phyloP scores from a whole-genome alignment of 2,113 vertebrate genomes.

The Elanoides forficatus region DNA sequence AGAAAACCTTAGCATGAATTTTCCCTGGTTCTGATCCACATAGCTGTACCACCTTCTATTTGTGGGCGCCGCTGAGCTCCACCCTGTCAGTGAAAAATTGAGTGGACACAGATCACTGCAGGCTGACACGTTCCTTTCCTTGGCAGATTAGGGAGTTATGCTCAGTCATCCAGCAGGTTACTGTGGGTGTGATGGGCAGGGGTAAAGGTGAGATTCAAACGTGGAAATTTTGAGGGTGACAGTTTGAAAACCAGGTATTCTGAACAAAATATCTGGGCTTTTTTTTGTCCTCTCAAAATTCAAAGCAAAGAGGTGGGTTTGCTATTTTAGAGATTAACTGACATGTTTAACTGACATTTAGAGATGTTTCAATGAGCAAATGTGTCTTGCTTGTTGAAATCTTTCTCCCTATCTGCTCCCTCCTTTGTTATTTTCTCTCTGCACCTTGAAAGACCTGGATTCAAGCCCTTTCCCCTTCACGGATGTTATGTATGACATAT shows the following conservation, averaged over 20 bases:
- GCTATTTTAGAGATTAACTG: neutral
- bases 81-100: neutral
- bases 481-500: neutral
- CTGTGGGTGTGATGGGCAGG: neutral
- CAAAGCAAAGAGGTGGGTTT: neutral
- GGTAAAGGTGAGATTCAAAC: neutral
- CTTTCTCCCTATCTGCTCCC: neutral
- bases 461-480: neutral
- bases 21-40: neutral
- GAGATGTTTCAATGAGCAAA: neutral
- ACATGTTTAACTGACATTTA: neutral
- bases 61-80: neutral
- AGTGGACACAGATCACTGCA: neutral
- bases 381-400: neutral
- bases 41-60: neutral
- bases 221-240: neutral
- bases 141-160: neutral
- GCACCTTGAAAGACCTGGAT: neutral
- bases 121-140: neutral
- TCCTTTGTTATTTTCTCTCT: neutral
- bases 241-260: neutral
- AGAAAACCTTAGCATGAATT: neutral
- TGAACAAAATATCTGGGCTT: neutral
- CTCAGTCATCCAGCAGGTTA: neutral
- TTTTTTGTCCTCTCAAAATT: neutral